Base-by-base conservation (phyloP, 2,888 invertebrate genomes). In the Rapana venosa region DNA sequence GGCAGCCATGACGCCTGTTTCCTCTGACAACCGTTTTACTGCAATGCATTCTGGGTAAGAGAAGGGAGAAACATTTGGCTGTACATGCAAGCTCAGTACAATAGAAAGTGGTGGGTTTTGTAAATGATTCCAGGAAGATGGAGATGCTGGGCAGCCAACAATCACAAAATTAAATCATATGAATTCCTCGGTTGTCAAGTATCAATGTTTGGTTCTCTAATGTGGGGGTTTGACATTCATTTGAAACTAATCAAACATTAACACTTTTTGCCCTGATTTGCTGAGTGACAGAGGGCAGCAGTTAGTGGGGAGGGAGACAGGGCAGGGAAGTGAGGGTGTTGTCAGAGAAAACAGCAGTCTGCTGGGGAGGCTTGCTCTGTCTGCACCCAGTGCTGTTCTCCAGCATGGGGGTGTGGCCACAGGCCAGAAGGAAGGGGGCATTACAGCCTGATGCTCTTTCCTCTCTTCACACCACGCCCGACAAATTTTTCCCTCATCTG, bases 241-340 rank as follows among this genome's bases (percentile, higher is more conserved):
- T 89, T 85, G 56, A 85, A 70, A 85, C 74, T 89, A 89, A 89
- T 89, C 89, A 89, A 89, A 89, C 89, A 89, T 89, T 85, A 89
- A 89, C 83, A 89, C 74, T 89, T 89, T 89, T 88, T 88, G 32
- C 74, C 47, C 74, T 85, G 85, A 89, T 89, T 89, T 66, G 74
- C 74, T 89, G 83, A 36, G 85, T 26, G 26, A 36, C 74, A 70
- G 26, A 13, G 61, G 84, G 84, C 85, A 32, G 66, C 66, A 85
- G 56, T 22, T 47, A 13, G 74, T 22, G n/a, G 8, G 35, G 61
- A 61, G 32, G n/a, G 83, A 66, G 35, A 85, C 47, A 84, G 47
- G 47, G 47, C 84, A n/a, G 83, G 88, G 85, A 47, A 56, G 83
- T 17, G 35, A 20, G 20, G 15, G 66, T 89, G 47, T 89, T 89